These are phyloP conservation scores for Premnoplex brunnescens DNA, from an alignment of 2,797 vertebrate genomes.

Conservation along the genomic window DNA sequence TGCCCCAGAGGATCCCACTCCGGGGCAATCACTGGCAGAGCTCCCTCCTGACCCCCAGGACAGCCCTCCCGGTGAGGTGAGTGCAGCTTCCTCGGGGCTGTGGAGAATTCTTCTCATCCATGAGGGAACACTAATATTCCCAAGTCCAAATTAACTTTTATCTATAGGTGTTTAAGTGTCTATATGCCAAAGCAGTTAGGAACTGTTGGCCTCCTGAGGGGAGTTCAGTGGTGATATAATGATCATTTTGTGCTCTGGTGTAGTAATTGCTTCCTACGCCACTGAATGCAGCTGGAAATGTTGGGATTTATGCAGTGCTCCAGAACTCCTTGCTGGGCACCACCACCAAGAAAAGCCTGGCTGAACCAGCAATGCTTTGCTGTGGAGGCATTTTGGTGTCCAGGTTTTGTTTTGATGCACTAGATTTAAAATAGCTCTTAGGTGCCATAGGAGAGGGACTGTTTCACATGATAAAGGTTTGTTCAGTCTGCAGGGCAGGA, in stretches of 20 bases:
- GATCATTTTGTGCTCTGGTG: rapidly evolving
- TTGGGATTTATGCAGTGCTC: not conserved
- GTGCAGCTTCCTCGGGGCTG: not conserved
- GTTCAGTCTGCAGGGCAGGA: not conserved
- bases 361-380: not conserved
- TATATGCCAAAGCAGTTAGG: not conserved
- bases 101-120: rapidly evolving
- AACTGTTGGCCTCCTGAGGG: not conserved
- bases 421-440: not conserved
- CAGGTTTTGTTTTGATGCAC: not conserved
- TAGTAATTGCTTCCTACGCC: not conserved
- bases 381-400: not conserved
- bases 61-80: slow-evolving; percentile 86
- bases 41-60: slow-evolving; percentile 80
- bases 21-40: slow-evolving; percentile 81
- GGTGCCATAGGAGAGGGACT: not conserved
- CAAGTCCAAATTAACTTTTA: not conserved
- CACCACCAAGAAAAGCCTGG: not conserved
- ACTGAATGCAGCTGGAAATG: not conserved
- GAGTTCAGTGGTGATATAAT: not conserved
- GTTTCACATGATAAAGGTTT: too few species aligned
- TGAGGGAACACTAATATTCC: not conserved
- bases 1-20: slow-evolving; percentile 41
- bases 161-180: not conserved
- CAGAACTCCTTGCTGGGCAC: not conserved